phyloP scores from a whole-genome alignment of 2,113 vertebrate species.

The Elephantulus edwardii region DNA sequence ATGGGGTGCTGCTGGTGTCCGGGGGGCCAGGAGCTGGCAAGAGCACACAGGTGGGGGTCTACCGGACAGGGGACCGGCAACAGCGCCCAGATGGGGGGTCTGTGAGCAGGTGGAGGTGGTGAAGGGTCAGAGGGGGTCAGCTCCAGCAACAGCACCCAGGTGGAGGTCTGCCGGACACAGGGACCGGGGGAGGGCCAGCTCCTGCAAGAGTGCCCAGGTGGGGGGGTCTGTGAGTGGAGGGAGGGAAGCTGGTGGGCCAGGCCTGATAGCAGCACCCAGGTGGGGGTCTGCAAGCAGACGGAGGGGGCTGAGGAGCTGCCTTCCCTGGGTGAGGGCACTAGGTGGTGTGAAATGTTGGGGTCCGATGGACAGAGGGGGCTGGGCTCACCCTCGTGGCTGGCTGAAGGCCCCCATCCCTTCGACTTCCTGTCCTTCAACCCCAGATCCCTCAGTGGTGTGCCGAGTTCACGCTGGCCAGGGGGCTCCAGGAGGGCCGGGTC shows the following conservation, averaged over 20 bases:
- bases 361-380: not conserved
- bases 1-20: slow-evolving; percentile 90
- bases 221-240: not conserved
- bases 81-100: no score
- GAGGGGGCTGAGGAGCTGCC: not conserved
- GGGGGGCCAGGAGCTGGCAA: slow-evolving; percentile 90
- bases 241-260: not conserved
- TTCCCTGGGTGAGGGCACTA: not conserved
- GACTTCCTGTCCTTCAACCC: slow-evolving; percentile 20
- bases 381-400: not conserved
- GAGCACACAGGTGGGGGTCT: slow-evolving; percentile 93
- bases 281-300: no score
- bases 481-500: slow-evolving; percentile 89
- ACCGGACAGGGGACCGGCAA: no score
- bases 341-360: not conserved
- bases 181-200: slow-evolving; percentile 86
- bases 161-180: no score
- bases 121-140: no score
- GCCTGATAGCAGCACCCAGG: no score
- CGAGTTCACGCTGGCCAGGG: slow-evolving; percentile 91
- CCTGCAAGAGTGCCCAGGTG: no score
- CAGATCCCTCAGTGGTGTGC: slow-evolving; percentile 98
- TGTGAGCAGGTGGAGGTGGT: no score
- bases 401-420: not conserved
- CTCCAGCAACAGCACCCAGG: slow-evolving; percentile 96